Evolutionary conservation across 1,140 invertebrate species (phyloP), one percentile per base, ranked within the genome.

Genomic region (Scylla paramamosain): DNA sequence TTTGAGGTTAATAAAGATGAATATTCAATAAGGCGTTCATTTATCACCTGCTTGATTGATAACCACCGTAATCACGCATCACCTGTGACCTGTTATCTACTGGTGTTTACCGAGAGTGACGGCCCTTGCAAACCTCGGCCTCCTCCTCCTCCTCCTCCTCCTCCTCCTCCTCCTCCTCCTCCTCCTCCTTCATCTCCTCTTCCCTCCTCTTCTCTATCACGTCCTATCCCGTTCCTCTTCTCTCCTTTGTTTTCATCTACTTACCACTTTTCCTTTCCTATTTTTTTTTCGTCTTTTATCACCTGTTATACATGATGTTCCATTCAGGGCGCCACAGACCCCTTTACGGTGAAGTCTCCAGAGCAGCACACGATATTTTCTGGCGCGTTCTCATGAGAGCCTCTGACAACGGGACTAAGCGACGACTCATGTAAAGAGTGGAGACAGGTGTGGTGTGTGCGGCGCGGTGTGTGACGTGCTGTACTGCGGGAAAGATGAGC

Each of bases 1-100:
- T 39, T 88, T 39, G 86, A 46, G 45, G 86, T 29, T 88, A 32
- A 88, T 88, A 31, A 39, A 88, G 86, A 88, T 88, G 86, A 88
- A 88, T 88, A 88, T 88, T 88, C 86, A 88, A 88, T 88, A 46
- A 88, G 86, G n/a, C 32, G 86, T 20, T 88, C 86, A 46, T 88
- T 32, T 32, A 88, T 88, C 32, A 88, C 32, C 32, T 29, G 86
- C 67, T 20, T 88, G 86, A 88, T 88, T 88, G 86, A 88, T 88
- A 46, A 88, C 14, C 86, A 16, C 31, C 14, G 86, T 88, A 88
- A 88, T 88, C 31, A 32, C 45, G 86, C 86, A 29, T 39, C 45
- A 32, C 86, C 86, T 25, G 31, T 20, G 86, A 88, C 45, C 86
- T 46, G 67, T 77, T 77, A 77, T 77, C 67, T 77, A n/a, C 20